phyloP scores from a whole-genome alignment of 1,140 invertebrate genomes.

The Leptinotarsa lineolata region DNA sequence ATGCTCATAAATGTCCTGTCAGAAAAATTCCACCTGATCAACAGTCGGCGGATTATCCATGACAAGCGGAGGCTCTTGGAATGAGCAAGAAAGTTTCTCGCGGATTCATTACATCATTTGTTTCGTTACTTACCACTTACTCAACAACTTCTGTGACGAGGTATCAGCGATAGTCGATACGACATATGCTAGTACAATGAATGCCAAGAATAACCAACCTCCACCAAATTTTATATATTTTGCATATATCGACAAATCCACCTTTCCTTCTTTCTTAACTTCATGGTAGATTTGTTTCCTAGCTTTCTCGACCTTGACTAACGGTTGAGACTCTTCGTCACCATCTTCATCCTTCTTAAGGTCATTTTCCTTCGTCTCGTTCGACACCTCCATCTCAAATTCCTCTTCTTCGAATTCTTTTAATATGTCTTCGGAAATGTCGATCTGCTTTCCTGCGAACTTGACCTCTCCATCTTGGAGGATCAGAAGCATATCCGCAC shows the following conservation, averaged over 20 bases:
- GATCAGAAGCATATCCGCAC: conserved; percentile 39
- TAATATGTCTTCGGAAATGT: conserved; percentile 32
- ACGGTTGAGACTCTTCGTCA: not conserved
- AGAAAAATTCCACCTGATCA: too few species aligned
- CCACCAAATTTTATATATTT: conserved; percentile 45
- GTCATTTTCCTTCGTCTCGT: conserved; percentile 9
- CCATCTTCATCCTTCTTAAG: not conserved
- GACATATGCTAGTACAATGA: conserved; percentile 27
- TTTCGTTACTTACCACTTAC: conserved; percentile 37
- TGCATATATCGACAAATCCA: conserved; percentile 38
- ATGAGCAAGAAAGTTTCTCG: too few species aligned
- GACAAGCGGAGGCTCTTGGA: too few species aligned
- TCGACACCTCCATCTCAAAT: not conserved
- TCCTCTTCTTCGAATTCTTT: conserved; percentile 29
- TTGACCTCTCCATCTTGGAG: conserved; percentile 36
- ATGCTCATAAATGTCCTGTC: too few species aligned
- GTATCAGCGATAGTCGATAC: conserved; percentile 31
- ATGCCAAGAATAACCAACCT: conserved; percentile 31
- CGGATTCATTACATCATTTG: too few species aligned
- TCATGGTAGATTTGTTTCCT: conserved; percentile 42
- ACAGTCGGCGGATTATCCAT: too few species aligned
- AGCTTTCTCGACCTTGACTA: not conserved
- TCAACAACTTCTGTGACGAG: conserved; percentile 39
- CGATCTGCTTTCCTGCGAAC: conserved; percentile 25
- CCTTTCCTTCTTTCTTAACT: conserved; percentile 40